Conservation (phyloP, 2,888 invertebrate species). For the Catocala fraxini region DNA sequence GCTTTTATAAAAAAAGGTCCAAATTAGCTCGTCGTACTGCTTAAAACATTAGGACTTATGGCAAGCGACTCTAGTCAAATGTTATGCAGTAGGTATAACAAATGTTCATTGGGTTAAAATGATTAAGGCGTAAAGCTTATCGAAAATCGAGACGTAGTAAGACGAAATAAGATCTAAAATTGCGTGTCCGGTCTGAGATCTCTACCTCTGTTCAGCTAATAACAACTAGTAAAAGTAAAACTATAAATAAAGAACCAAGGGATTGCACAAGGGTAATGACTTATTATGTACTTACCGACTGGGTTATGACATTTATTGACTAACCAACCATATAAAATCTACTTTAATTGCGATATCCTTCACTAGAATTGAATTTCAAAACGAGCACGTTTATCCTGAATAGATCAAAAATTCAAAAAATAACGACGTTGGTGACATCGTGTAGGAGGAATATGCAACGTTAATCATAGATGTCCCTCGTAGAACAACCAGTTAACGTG, state of each 20-base stretch:
- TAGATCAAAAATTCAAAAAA: conserved; percentile 11
- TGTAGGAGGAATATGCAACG: no score
- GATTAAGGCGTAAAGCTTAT: conserved; percentile 20
- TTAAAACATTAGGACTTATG: not conserved
- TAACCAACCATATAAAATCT: conserved; percentile 66
- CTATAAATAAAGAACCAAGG: conserved; percentile 53
- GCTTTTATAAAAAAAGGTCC: no score
- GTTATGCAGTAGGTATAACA: conserved; percentile 16
- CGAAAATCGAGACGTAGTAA: conserved; percentile 26
- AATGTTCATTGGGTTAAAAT: conserved; percentile 11
- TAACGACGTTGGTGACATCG: no score
- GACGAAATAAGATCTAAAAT: conserved; percentile 31
- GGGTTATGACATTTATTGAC: conserved; percentile 44
- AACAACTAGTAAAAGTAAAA: conserved; percentile 49
- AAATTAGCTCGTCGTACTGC: no score
- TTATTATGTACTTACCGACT: conserved; percentile 48
- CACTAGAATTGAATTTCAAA: conserved; percentile 19
- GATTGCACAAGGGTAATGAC: conserved; percentile 58
- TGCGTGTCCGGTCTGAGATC: conserved; percentile 51
- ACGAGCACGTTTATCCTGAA: conserved; percentile 25
- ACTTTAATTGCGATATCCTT: conserved; percentile 50
- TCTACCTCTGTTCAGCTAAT: conserved; percentile 44
- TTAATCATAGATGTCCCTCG: no score
- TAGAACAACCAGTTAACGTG: no score
- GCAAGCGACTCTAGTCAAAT: conserved; percentile 9